These are phyloP conservation scores for Calidris pygmaea DNA, from an alignment of 2,113 vertebrate species.

Conservation along the genomic window DNA sequence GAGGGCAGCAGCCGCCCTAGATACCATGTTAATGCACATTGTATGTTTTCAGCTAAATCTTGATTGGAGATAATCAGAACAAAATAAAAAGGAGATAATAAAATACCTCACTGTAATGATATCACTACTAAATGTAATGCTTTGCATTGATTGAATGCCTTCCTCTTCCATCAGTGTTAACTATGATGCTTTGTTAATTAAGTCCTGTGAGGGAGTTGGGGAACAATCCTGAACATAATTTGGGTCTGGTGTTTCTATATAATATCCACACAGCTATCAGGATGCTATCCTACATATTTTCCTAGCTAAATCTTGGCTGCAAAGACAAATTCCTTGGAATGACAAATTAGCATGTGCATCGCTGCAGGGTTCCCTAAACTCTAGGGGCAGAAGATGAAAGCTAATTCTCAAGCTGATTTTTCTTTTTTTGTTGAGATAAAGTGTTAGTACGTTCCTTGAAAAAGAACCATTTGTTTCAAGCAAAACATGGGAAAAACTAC, in stretches of 20 bases:
- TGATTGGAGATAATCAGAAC: not conserved
- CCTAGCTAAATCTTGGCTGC: not conserved
- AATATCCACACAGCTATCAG: not conserved
- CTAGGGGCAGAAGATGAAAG: not conserved
- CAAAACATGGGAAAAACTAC: not conserved
- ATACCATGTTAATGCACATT: not conserved
- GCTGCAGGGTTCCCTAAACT: not conserved
- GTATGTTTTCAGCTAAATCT: not conserved
- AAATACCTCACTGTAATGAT: not conserved
- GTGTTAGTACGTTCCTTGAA: not conserved
- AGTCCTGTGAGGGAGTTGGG: not conserved
- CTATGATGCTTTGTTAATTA: not conserved
- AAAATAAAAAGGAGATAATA: not conserved
- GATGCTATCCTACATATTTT: not conserved
- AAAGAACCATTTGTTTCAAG: not conserved
- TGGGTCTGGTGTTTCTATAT: not conserved
- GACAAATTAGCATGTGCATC: not conserved
- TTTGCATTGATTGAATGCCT: not conserved
- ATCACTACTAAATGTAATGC: not conserved
- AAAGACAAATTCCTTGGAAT: not conserved
- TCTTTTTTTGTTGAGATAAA: not conserved
- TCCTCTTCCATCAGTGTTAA: not conserved
- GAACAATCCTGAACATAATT: not conserved
- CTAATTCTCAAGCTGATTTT: not conserved
- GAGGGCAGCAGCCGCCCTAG: not conserved